Base-by-base conservation (phyloP, 2,888 invertebrate species). In the Euplagia quadripunctaria region DNA sequence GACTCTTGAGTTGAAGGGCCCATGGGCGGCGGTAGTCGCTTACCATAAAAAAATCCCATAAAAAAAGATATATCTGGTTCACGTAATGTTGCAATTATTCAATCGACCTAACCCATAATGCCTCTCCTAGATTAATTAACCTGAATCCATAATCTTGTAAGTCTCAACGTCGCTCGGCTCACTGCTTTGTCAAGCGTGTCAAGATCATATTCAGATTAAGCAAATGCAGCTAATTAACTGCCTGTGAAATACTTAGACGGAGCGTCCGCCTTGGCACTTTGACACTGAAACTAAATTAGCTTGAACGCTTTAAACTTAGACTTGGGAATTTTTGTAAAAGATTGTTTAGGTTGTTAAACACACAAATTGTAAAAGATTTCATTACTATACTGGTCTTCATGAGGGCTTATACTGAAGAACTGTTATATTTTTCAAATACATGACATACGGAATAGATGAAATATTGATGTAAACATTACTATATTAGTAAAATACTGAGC, bases 171-270 rank as follows among this genome's bases (percentile, higher is more conserved):
- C 20, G 7, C 14, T 61, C 43, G 16, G 14, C 31, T 61, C 51
- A 12, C 20, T 31, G 6, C 14, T 43, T 69, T 46, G 31, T 69
- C 41, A 69, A 61, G 8, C 20, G 20, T 61, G 17, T 69, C 49
- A 31, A 42, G 51, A 70, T 64, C 17, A 46, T 64, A 49, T 31
- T 61, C 51, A 51, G 42, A 69, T 31, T 70, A 70, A 49, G n/a
- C 63, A 49, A n/a, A 51, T 58, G 46, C 46, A 46, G 14, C 61
- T 61, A 64, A 64, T 63, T 70, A 64, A 52, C 70, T 70, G 20
- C 51, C 43, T 52, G 64, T 64, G 49, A 51, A 63, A 41, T 51
- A 63, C 11, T 63, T 49, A n/a, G 63, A 51, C 7, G 17, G 41
- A 42, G 17, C 20, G n/a, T 51, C 46, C 1, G 11, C 41, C 51